Percentiles rank a stretch among this genome's conserved stretches.
phyloP scores from a whole-genome alignment of 2,113 vertebrate genomes.

The Lynx canadensis region DNA sequence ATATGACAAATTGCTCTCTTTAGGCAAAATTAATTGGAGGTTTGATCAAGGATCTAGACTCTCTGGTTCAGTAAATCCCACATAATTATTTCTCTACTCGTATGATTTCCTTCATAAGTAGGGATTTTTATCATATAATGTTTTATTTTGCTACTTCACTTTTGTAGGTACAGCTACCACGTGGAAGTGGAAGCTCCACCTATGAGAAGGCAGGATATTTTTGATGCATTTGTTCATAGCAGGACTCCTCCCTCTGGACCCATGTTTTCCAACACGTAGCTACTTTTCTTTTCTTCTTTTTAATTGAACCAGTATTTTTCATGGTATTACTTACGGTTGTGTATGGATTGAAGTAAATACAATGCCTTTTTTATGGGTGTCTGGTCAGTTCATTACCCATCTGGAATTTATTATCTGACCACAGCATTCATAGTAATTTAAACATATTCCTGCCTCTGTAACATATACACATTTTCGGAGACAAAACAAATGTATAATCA shows the following conservation, averaged over 20 bases:
- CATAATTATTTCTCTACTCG: background rate
- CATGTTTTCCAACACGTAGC: background rate
- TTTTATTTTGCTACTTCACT: background rate
- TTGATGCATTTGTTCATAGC: background rate
- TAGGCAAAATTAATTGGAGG: background rate
- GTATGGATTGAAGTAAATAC: background rate
- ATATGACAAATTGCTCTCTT: background rate
- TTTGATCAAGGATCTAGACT: constrained; percentile 17
- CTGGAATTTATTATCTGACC: background rate
- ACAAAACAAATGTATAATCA: background rate
- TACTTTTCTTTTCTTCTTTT: background rate
- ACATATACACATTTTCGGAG: background rate
- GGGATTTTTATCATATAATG: background rate
- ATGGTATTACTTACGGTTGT: background rate
- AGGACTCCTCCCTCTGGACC: background rate
- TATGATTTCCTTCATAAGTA: background rate
- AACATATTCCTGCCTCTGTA: background rate
- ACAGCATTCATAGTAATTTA: background rate
- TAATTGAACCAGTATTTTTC: background rate
- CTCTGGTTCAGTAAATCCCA: background rate
- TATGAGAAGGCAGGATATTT: background rate
- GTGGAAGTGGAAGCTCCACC: background rate
- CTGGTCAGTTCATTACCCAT: background rate
- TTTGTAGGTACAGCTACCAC: background rate
- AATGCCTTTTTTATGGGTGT: background rate